Evolutionary conservation across 2,888 invertebrate genomes (phyloP), one percentile per base, ranked within the genome.

Genomic region (Cyrtodaria siliqua): DNA sequence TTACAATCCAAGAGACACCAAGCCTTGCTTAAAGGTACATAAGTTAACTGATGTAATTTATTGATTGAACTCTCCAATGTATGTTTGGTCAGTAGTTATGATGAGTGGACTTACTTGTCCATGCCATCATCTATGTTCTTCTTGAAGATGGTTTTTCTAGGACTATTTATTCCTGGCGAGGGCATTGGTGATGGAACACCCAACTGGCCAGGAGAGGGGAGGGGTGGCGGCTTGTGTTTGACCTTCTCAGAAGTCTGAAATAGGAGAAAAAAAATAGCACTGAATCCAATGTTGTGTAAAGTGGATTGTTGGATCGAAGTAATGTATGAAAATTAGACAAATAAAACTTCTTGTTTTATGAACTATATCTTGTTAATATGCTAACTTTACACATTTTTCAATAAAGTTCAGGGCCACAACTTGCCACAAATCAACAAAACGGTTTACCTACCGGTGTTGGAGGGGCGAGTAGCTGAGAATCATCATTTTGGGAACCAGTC

Each of bases 81-180:
- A n/a, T n/a, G n/a, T n/a, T n/a, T n/a, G n/a, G n/a, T n/a, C n/a
- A n/a, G n/a, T n/a, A n/a, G n/a, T n/a, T n/a, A n/a, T n/a, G n/a
- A n/a, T n/a, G n/a, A n/a, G n/a, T n/a, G n/a, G 6, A 33, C 94
- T 92, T 94, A 97, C 97, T 95, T 97, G 92, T 98, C 97, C 95
- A 98, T 96, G 86, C 97, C 97, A 92, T 98, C 98, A 93, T 97
- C 97, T 83, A 96, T 96, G 91, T 95, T 96, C 90, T 97, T 96
- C 70, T 86, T 86, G 52, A 86, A 84, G 87, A 97, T 95, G 20
- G 88, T 80, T 60, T 87, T 88, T 20, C 92, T 85, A 0, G 92
- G 91, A 70, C 91, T 91, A 60, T 85, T 84, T n/a, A 86, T 29
- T 9, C 87, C 86, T 4, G 90, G 89, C 1, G 91, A 89, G 6